phyloP scores from a whole-genome alignment of 2,888 invertebrate genomes.

The Zelleria hepariella region DNA sequence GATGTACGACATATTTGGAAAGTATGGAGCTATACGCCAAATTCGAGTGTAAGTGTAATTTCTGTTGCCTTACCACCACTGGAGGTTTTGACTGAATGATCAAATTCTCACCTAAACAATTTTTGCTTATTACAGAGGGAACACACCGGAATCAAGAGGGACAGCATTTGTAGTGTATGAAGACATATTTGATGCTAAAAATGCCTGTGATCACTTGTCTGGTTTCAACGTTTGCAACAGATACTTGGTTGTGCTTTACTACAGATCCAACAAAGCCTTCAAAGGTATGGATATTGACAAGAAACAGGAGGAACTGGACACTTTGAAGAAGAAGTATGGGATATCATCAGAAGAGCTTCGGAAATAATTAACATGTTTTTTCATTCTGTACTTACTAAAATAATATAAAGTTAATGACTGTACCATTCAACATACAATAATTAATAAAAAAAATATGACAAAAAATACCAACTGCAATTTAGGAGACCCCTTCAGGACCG shows the following conservation, averaged over 20 bases:
- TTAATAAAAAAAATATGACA: too few species aligned
- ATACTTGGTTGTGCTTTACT: constrained; percentile 98
- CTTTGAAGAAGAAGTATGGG: constrained; percentile 95
- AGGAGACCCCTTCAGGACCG: too few species aligned
- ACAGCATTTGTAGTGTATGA: constrained; percentile 99
- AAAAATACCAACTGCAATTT: too few species aligned
- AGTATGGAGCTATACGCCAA: constrained; percentile 99
- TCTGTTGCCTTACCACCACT: background rate
- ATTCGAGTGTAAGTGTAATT: constrained; percentile 88
- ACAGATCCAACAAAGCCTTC: constrained; percentile 96
- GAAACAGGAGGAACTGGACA: constrained; percentile 95
- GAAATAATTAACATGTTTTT: constrained; percentile 35
- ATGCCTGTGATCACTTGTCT: constrained; percentile 98
- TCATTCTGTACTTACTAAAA: too few species aligned
- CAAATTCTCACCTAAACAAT: background rate
- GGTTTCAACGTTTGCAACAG: constrained; percentile 99
- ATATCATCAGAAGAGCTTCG: constrained; percentile 73
- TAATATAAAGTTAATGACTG: too few species aligned
- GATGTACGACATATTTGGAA: constrained; percentile 99
- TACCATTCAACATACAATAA: too few species aligned
- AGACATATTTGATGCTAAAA: constrained; percentile 99
- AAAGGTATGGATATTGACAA: constrained; percentile 96
- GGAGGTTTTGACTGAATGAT: background rate
- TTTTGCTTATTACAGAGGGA: constrained; percentile 78
- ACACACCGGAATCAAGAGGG: constrained; percentile 97